A percentile compares a stretch with the other conserved stretches of the same genome.
phyloP scores from a whole-genome alignment of 53 echinoderm and acorn worm genomes.

The Henricia sp. region DNA sequence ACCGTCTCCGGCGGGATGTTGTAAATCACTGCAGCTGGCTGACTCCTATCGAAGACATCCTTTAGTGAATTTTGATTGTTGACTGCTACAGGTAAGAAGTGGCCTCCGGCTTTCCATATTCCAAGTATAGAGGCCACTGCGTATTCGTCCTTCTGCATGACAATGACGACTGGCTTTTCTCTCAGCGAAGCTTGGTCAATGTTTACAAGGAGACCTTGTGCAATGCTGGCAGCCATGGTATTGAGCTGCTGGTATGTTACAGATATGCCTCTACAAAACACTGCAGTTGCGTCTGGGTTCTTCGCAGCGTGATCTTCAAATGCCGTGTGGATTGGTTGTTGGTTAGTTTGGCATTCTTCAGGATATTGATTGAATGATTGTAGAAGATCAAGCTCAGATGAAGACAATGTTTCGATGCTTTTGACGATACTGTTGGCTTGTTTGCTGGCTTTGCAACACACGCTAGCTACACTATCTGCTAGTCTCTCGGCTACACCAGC shows the following conservation, averaged over 20 bases:
- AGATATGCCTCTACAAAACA: neutral
- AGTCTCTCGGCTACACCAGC: conserved; percentile 13
- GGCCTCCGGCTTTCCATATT: conserved; percentile 44
- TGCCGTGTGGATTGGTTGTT: conserved; percentile 3
- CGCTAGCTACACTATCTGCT: neutral
- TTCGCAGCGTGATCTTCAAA: conserved; percentile 14
- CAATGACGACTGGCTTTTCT: conserved; percentile 17
- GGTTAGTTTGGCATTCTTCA: too few species aligned
- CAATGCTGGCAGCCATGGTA: neutral
- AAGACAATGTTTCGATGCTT: conserved; percentile 18
- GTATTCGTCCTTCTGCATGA: conserved; percentile 33
- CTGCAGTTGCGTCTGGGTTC: conserved; percentile 4
- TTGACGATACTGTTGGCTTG: neutral
- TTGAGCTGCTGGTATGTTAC: conserved; percentile 13
- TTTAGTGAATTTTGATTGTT: conserved; percentile 26
- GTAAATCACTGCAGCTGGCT: conserved; percentile 32
- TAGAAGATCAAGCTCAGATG: conserved; percentile 19
- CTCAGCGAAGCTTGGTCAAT: neutral
- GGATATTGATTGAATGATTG: conserved; percentile 4
- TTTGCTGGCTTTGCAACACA: neutral
- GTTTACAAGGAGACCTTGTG: neutral
- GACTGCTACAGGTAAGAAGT: conserved; percentile 29
- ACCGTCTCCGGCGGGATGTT: neutral
- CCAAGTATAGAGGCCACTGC: conserved; percentile 30
- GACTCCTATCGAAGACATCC: conserved; percentile 18